Evolutionary conservation across 2,113 vertebrate species (phyloP).

Genomic region (Eonycteris spelaea): DNA sequence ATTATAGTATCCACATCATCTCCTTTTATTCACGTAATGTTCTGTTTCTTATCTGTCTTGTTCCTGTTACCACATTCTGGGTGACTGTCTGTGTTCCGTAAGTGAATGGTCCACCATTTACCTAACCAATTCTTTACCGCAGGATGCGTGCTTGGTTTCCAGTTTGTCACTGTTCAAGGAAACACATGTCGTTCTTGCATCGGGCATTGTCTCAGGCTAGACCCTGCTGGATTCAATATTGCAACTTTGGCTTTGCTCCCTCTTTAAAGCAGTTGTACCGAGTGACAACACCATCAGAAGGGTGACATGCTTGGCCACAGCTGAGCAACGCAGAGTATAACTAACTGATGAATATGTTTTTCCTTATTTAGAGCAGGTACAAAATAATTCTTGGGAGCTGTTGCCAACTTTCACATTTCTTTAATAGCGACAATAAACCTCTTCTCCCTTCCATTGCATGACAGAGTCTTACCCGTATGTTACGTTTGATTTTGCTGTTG

Average conservation of each 20-base stretch:
- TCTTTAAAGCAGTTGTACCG: background rate
- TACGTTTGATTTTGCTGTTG: background rate
- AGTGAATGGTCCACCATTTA: background rate
- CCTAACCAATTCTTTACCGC: background rate
- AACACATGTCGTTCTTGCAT: background rate
- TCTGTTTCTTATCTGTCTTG: background rate
- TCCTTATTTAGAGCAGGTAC: background rate
- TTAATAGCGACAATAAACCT: background rate
- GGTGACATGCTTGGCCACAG: background rate
- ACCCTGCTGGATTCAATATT: background rate
- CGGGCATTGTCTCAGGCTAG: conserved; percentile 17
- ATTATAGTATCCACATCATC: background rate
- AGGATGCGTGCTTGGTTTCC: background rate
- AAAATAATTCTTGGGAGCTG: background rate
- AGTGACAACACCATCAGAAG: background rate
- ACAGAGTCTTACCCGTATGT: background rate
- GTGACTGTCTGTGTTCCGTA: background rate
- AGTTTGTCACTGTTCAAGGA: background rate
- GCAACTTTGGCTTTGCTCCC: background rate
- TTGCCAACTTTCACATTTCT: background rate
- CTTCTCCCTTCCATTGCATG: background rate
- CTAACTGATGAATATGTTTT: background rate
- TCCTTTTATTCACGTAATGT: background rate
- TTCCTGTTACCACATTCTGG: background rate
- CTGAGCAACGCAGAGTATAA: background rate